These are phyloP conservation scores for Sialia sialis DNA, from an alignment of 2,113 vertebrate species.

Conservation along the genomic window DNA sequence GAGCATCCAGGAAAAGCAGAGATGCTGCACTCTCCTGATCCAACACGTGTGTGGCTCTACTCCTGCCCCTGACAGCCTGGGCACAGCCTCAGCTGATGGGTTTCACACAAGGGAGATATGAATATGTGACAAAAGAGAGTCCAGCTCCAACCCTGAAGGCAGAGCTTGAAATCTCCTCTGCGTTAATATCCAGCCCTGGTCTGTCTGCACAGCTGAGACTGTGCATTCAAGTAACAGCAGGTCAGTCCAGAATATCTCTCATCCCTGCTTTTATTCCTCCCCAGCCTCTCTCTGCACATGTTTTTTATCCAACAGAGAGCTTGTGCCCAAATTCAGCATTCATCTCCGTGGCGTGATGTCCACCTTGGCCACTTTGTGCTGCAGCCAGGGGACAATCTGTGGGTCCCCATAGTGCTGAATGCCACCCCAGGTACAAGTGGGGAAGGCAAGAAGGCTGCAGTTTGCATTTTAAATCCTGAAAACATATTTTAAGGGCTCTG, in stretches of 20 bases:
- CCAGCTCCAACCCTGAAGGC: not conserved
- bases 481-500: slow-evolving; percentile 49
- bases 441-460: not conserved
- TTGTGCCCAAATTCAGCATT: not conserved
- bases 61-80: not conserved
- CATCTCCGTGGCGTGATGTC: not conserved
- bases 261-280: not conserved
- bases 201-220: not conserved
- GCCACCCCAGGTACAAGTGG: not conserved
- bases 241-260: not conserved
- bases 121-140: not conserved
- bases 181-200: not conserved
- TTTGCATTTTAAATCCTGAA: slow-evolving; percentile 39
- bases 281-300: not conserved
- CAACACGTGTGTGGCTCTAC: rapidly evolving
- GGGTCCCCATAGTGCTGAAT: rapidly evolving
- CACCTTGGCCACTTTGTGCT: not conserved
- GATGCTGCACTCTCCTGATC: not conserved
- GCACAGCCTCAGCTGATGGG: not conserved
- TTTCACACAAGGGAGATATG: not conserved
- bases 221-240: not conserved
- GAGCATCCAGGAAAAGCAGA: not conserved
- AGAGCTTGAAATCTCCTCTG: not conserved
- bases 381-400: not conserved
- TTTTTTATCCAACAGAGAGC: not conserved